These are phyloP conservation scores for Brachyhypopomus gauderio DNA, from an alignment of 2,113 vertebrate species.

Conservation along the genomic window DNA sequence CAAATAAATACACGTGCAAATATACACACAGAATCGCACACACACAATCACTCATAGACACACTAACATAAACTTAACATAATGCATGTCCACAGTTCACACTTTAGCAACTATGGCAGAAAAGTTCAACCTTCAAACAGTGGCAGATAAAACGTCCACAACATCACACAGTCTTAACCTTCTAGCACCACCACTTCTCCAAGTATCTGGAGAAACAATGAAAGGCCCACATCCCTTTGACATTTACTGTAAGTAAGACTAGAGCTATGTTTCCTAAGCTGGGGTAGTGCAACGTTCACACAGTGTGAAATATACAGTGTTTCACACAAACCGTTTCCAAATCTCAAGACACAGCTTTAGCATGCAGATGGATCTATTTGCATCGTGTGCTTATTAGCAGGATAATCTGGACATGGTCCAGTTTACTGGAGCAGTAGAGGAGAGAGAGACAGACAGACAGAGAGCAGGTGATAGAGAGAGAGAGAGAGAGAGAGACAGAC, in stretches of 20 bases:
- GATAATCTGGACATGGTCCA: constrained; percentile 41
- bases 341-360: constrained; percentile 6
- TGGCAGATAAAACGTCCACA: not conserved
- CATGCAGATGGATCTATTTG: constrained; percentile 41
- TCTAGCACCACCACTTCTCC: not conserved
- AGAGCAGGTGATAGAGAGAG: not conserved
- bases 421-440: constrained; percentile 38
- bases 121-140: constrained; percentile 34
- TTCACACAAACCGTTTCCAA: constrained; percentile 19
- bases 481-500: constrained; percentile 1
- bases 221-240: not conserved
- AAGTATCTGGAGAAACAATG: constrained; percentile 17
- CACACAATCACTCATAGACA: not conserved
- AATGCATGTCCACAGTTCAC: constrained; percentile 27
- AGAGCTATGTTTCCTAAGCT: not conserved
- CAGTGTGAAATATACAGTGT: not conserved
- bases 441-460: constrained; percentile 4
- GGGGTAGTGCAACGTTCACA: not conserved
- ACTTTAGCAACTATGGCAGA: not conserved
- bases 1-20: constrained; percentile 5
- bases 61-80: constrained; percentile 7
- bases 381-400: constrained; percentile 41
- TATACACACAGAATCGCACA: not conserved
- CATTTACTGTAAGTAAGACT: not conserved
- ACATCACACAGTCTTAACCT: not conserved